Percentiles rank a stretch among this genome's conserved stretches.
These are phyloP conservation scores for Centropus bengalensis DNA, from an alignment of 2,113 vertebrate species.

Conservation along the genomic window DNA sequence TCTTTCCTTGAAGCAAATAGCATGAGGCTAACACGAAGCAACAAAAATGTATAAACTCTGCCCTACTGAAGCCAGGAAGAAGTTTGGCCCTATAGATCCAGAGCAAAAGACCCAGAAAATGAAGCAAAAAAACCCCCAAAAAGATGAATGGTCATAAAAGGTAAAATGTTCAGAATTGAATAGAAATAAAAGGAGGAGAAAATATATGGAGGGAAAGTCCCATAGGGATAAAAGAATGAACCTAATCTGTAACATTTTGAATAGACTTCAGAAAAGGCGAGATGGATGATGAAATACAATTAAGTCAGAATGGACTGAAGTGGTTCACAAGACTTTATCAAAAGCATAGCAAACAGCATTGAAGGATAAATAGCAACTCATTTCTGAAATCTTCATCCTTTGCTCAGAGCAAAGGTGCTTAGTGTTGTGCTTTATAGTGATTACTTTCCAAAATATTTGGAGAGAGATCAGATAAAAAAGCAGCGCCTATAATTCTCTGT, in stretches of 20 bases:
- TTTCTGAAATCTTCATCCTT: constrained; percentile 2
- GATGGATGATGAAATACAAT: neutral
- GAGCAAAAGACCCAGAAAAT: neutral
- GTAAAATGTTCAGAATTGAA: neutral
- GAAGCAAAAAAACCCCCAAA: neutral
- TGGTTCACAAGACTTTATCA: neutral
- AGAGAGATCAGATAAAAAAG: neutral
- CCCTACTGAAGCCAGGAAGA: neutral
- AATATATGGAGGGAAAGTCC: neutral
- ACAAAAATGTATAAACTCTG: neutral
- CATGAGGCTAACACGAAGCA: neutral
- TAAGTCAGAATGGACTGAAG: neutral
- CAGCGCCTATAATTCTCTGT: neutral
- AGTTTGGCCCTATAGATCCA: neutral
- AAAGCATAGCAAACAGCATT: neutral
- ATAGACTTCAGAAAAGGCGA: neutral
- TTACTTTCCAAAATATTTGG: neutral
- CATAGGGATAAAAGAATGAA: neutral
- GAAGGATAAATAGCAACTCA: neutral
- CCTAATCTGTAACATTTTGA: neutral
- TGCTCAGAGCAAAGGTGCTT: neutral
- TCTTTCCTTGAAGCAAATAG: neutral
- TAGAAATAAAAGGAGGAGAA: neutral
- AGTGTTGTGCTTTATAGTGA: neutral
- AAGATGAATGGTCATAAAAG: neutral